These are phyloP conservation scores for Myripristis jacobus DNA, from an alignment of 2,797 vertebrate genomes.

Conservation along the genomic window DNA sequence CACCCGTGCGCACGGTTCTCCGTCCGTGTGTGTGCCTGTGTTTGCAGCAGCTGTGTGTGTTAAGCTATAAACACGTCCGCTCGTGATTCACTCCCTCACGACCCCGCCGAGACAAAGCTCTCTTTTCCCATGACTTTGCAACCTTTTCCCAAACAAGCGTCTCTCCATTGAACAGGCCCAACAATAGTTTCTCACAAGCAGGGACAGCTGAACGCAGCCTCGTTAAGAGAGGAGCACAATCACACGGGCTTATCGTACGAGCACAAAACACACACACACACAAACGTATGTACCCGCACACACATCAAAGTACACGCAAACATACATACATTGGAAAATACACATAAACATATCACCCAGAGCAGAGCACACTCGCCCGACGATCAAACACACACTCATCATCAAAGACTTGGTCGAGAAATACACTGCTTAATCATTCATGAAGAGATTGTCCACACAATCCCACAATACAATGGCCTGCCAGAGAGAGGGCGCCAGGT, in stretches of 20 bases:
- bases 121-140: slow-evolving; percentile 93
- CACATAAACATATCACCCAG: slow-evolving; percentile 6
- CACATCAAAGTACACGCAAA: slow-evolving; percentile 28
- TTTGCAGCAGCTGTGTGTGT: slow-evolving; percentile 82
- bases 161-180: slow-evolving; percentile 81
- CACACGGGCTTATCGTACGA: slow-evolving; percentile 67
- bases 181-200: slow-evolving; percentile 90
- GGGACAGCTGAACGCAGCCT: slow-evolving; percentile 79
- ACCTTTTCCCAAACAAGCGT: slow-evolving; percentile 89
- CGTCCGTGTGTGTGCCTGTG: slow-evolving; percentile 33
- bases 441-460: slow-evolving; percentile 82
- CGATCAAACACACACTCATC: slow-evolving; percentile 79
- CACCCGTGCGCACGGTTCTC: slow-evolving; percentile 53
- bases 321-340: slow-evolving; percentile 12
- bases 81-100: slow-evolving; percentile 80
- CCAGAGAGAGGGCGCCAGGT: slow-evolving; percentile 78
- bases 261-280: slow-evolving; percentile 29
- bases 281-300: neutral
- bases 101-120: slow-evolving; percentile 80
- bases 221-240: slow-evolving; percentile 71
- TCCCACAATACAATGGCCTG: slow-evolving; percentile 83
- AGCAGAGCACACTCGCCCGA: slow-evolving; percentile 39
- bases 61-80: slow-evolving; percentile 84
- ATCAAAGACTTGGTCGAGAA: slow-evolving; percentile 80
- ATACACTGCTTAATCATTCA: slow-evolving; percentile 82